A percentile compares a stretch with the other conserved stretches of the same genome.
Evolutionary conservation across 2,888 invertebrate genomes (phyloP).

Genomic region (Epirrita christyi): DNA sequence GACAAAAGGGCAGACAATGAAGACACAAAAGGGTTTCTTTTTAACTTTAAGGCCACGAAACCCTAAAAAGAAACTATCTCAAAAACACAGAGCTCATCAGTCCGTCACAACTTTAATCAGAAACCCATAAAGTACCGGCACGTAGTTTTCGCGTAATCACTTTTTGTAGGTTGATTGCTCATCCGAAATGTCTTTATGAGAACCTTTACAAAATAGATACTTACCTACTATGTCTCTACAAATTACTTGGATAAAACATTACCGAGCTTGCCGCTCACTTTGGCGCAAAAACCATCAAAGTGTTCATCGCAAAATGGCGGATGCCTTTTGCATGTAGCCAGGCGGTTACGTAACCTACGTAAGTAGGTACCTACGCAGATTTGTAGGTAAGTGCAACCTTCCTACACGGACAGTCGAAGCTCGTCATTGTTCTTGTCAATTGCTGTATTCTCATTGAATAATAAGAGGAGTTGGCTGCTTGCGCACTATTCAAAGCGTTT

Average conservation of each 20-base stretch:
- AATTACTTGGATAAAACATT: constrained; percentile 53
- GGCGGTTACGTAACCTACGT: constrained; percentile 62
- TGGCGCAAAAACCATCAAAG: constrained; percentile 66
- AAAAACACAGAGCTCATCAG: constrained; percentile 27
- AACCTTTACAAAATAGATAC: constrained; percentile 46
- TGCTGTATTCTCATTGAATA: constrained; percentile 67
- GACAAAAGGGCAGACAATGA: too few relatives aligned
- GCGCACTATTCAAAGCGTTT: constrained; percentile 55
- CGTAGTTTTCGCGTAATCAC: constrained; percentile 43
- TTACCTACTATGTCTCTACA: constrained; percentile 41
- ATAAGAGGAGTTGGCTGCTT: constrained; percentile 52
- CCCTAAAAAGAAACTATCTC: too few relatives aligned
- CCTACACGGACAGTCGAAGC: constrained; percentile 56
- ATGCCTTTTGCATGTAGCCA: constrained; percentile 57
- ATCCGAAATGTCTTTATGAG: constrained; percentile 42
- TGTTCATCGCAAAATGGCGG: constrained; percentile 76
- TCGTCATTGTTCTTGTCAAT: constrained; percentile 71
- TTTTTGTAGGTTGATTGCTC: constrained; percentile 43
- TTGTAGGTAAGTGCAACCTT: constrained; percentile 41
- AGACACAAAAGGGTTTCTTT: too few relatives aligned
- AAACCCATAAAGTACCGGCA: constrained; percentile 14
- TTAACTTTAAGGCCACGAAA: too few relatives aligned
- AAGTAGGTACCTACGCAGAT: constrained; percentile 36
- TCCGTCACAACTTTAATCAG: constrained; percentile 31
- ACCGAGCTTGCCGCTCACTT: constrained; percentile 64